A percentile compares a stretch with the other conserved stretches of the same genome.
These are phyloP conservation scores for Riparia riparia DNA, from an alignment of 2,113 vertebrate genomes.

Conservation along the genomic window DNA sequence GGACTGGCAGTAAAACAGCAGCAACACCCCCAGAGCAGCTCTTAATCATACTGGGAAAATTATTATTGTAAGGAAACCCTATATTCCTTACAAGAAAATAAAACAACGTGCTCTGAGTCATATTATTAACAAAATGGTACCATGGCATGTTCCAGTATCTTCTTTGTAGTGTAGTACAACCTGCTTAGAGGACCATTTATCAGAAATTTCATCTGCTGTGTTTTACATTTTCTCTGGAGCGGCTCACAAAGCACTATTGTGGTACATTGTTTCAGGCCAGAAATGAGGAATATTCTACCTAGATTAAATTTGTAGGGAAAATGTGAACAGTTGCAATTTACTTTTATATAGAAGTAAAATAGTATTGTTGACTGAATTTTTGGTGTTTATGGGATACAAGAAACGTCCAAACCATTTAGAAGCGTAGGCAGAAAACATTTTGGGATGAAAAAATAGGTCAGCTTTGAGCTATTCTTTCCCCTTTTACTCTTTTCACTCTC, in stretches of 20 bases:
- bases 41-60: not conserved
- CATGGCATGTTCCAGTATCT: not conserved
- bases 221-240: not conserved
- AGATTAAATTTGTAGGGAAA: not conserved
- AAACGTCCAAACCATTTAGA: conserved; percentile 21
- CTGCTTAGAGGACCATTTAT: not conserved
- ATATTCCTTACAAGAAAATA: not conserved
- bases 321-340: not conserved
- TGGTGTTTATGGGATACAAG: not conserved
- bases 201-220: not conserved
- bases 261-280: not conserved
- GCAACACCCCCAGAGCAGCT: not conserved
- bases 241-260: not conserved
- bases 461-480: not conserved
- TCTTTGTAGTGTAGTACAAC: not conserved
- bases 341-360: not conserved
- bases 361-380: not conserved
- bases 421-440: not conserved
- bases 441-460: not conserved
- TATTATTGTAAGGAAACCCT: not conserved
- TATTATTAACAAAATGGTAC: not conserved
- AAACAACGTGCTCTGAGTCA: not conserved
- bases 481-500: not conserved
- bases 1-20: not conserved
- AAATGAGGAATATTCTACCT: not conserved